Evolutionary conservation across 2,113 vertebrate genomes (phyloP).

Genomic region (Brachirus orientalis): DNA sequence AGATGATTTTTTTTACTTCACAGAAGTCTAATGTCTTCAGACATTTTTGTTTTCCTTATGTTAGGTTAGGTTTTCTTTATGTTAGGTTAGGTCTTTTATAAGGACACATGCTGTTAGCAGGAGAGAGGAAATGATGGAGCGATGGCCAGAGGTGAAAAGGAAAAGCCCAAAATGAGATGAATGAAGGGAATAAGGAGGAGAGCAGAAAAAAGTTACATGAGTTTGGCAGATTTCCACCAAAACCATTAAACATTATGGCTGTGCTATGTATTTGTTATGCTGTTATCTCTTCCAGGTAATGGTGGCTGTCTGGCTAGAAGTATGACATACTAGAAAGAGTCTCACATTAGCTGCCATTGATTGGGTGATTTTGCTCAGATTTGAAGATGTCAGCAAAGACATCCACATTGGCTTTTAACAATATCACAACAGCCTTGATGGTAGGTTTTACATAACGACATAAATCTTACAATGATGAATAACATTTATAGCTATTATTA

Average conservation of each 20-base stretch:
- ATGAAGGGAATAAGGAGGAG: slow-evolving; percentile 19
- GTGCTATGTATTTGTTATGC: slow-evolving; percentile 14
- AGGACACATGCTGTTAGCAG: slow-evolving; percentile 28
- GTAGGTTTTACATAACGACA: slow-evolving; percentile 22
- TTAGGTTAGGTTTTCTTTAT: too few relatives aligned
- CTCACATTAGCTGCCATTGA: slow-evolving; percentile 13
- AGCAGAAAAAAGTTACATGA: slow-evolving; percentile 28
- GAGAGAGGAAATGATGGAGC: background rate
- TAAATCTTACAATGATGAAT: too few relatives aligned
- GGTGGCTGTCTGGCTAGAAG: slow-evolving; percentile 49
- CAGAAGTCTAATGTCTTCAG: slow-evolving; percentile 22
- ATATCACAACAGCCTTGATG: slow-evolving; percentile 26
- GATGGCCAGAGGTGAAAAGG: slow-evolving; percentile 4
- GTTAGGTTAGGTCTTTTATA: too few relatives aligned
- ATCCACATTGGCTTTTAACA: slow-evolving; percentile 39
- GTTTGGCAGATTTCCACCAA: slow-evolving; percentile 70
- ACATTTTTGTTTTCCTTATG: too few relatives aligned
- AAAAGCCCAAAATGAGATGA: slow-evolving; percentile 14
- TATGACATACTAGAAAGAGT: slow-evolving; percentile 26
- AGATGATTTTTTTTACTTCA: slow-evolving; percentile 20
- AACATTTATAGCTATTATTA: too few relatives aligned
- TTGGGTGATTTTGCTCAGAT: slow-evolving; percentile 17
- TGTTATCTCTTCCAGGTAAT: slow-evolving; percentile 52
- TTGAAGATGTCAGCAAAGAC: slow-evolving; percentile 33
- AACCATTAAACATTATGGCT: slow-evolving; percentile 62